phyloP scores from a whole-genome alignment of 1,140 invertebrate genomes.

The Plutomurus gul region DNA sequence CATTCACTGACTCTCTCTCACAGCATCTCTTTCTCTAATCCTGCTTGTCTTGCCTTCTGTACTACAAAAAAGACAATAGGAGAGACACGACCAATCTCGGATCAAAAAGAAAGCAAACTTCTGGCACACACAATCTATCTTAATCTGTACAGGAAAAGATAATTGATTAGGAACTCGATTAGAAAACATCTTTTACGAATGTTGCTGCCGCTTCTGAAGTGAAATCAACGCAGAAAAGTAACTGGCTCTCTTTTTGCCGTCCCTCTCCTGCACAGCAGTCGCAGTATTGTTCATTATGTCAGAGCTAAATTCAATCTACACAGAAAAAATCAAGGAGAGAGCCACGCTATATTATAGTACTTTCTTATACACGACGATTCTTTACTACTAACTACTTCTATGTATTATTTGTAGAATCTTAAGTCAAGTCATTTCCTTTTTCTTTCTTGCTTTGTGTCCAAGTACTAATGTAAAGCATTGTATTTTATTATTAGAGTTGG shows the following conservation, averaged over 20 bases:
- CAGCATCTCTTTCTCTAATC: not conserved
- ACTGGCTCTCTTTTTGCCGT: not conserved
- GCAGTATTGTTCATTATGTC: slow-evolving; percentile 4
- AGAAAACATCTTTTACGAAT: slow-evolving; percentile 21
- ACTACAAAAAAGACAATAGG: not conserved
- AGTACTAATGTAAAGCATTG: slow-evolving; percentile 7
- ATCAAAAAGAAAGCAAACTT: slow-evolving; percentile 21
- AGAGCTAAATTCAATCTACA: not conserved
- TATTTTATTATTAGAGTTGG: slow-evolving; percentile 44
- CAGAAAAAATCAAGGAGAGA: not conserved
- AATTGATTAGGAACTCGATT: slow-evolving; percentile 20
- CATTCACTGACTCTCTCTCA: not conserved
- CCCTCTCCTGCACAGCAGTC: not conserved
- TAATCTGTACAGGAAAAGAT: slow-evolving; percentile 19
- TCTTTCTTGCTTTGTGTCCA: not conserved
- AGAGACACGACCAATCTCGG: not conserved
- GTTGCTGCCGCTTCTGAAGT: slow-evolving; percentile 2
- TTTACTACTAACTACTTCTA: not conserved
- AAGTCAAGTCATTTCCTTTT: not conserved
- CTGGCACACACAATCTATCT: not conserved
- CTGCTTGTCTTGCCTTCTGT: not conserved
- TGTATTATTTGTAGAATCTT: not conserved
- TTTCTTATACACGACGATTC: no score
- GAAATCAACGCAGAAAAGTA: not conserved
- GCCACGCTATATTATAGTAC: no score